These are phyloP conservation scores for Catharus fuscescens DNA, from an alignment of 2,113 vertebrate genomes.

Conservation along the genomic window DNA sequence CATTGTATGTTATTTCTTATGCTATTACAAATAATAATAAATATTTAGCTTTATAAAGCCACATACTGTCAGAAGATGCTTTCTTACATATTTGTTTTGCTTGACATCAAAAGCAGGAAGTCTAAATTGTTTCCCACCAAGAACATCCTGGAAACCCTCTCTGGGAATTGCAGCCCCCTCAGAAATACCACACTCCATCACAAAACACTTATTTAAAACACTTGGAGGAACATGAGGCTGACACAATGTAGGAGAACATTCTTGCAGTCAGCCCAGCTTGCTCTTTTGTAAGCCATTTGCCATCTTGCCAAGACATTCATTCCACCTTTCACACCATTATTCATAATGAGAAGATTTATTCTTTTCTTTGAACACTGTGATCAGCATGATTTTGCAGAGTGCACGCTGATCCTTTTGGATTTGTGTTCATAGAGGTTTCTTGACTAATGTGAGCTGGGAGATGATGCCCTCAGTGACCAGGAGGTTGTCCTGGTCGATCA, in stretches of 20 bases:
- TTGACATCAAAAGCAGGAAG: conserved; percentile 48
- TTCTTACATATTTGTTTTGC: conserved; percentile 29
- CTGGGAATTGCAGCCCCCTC: background rate
- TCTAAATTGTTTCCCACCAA: conserved; percentile 21
- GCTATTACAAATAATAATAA: background rate
- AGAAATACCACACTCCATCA: background rate
- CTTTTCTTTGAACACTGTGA: background rate
- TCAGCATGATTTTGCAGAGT: background rate
- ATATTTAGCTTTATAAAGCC: background rate
- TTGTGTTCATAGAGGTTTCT: background rate
- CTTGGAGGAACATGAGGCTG: background rate
- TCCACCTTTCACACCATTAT: background rate
- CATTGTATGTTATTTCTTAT: background rate
- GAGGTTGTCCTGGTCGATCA: background rate
- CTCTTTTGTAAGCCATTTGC: background rate
- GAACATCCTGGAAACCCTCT: conserved; percentile 2
- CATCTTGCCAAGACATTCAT: background rate
- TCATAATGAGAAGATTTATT: background rate
- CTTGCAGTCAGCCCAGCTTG: background rate
- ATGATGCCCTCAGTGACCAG: background rate
- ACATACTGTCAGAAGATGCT: background rate
- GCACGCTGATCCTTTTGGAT: background rate
- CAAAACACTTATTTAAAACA: conserved; percentile 47
- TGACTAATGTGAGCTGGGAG: background rate
- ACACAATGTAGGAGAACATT: background rate